Percentiles rank a stretch among this genome's conserved stretches.
These are phyloP conservation scores for Lagopus muta DNA, from an alignment of 2,113 vertebrate species.

Conservation along the genomic window DNA sequence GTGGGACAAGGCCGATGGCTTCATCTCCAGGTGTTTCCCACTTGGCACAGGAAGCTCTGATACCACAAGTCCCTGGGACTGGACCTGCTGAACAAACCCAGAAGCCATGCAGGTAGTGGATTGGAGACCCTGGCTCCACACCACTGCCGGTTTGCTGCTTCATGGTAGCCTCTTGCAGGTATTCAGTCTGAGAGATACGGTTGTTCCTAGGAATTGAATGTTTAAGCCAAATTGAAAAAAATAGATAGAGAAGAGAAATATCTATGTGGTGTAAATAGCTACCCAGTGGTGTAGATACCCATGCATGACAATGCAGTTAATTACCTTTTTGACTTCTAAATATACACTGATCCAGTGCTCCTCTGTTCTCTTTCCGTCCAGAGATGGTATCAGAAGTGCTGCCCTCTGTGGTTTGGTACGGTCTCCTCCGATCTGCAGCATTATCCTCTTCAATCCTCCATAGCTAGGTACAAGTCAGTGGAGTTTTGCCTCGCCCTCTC, in stretches of 20 bases:
- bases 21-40: neutral
- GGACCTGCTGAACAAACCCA: neutral
- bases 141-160: neutral
- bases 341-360: neutral
- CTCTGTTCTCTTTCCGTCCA: neutral
- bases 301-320: neutral
- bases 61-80: neutral
- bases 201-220: neutral
- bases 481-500: neutral
- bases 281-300: neutral
- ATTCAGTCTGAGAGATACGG: neutral
- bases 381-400: neutral
- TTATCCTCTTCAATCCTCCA: neutral
- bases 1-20: neutral
- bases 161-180: neutral
- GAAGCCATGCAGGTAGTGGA: accelerated
- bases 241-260: neutral
- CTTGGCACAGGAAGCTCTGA: neutral
- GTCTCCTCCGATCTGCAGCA: neutral
- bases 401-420: neutral
- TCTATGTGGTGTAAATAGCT: neutral
- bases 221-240: neutral
- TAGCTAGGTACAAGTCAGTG: neutral
- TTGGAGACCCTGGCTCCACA: accelerated
- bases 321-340: neutral